Base-by-base conservation (phyloP, 2,113 vertebrate genomes). In the Morone saxatilis region DNA sequence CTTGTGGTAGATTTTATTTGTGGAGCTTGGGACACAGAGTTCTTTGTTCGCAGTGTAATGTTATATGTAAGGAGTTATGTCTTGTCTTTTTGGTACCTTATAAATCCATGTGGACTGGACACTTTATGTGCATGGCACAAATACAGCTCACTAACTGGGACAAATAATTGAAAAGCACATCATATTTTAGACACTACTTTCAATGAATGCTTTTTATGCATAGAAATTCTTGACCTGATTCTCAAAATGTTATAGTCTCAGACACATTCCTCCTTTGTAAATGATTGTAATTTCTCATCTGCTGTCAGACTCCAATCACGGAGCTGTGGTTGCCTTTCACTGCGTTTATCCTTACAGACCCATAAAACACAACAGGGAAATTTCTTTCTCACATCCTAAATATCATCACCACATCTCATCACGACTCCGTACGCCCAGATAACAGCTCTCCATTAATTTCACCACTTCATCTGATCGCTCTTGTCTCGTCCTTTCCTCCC, bases 371-470 rank as follows among this genome's bases (percentile, higher is more conserved):
- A 31, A 47, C 41, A 4, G 45, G 22, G 22, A 59, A n/a, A 36
- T 47, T 7, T 85, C 4, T 78, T 43, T 78, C 71, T 81, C 63
- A 63, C 71, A 62, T 77, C 66, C 48, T 63, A 70, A 85, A 84
- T 78, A 78, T 84, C 82, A 83, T 88, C 70, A 3, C 60, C 71
- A 41, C 79, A 78, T 86, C 76, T 84, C 83, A 85, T 76, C 74
- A 43, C 59, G 65, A 4, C 45, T 25, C 62, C 4, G 16, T 17
- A 51, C 8, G 11, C 19, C 53, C 51, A 56, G 71, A 89, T 76
- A 80, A 83, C 56, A 47, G 41, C 36, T 61, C 76, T 50, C 43
- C 48, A 31, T 48, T 82, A 45, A 70, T 86, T 61, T 83, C 75
- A 83, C 65, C 66, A n/a, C 86, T 84, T 80, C 72, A 78, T 89